These are phyloP conservation scores for Physeter macrocephalus DNA, from an alignment of 2,113 vertebrate species.

Conservation along the genomic window DNA sequence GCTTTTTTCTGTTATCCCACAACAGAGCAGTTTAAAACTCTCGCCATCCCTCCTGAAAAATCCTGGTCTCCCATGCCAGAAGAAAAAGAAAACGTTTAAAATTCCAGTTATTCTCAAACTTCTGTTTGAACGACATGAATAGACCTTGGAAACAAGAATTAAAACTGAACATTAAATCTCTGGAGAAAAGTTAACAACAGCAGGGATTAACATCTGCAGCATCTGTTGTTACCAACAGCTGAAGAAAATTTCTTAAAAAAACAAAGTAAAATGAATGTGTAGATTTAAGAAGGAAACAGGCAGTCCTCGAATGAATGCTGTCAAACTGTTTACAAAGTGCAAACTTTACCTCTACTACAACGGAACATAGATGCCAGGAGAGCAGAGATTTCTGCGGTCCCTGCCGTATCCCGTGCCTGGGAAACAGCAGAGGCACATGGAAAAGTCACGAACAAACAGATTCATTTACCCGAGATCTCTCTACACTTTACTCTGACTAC, in stretches of 20 bases:
- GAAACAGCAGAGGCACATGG: not conserved
- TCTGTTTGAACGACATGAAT: not conserved
- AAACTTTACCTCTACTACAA: not conserved
- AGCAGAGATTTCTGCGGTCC: not conserved
- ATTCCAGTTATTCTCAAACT: not conserved
- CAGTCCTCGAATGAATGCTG: not conserved
- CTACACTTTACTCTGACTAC: not conserved
- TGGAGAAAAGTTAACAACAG: constrained; percentile 1
- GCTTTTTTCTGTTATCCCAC: not conserved
- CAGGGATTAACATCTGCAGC: constrained; percentile 1
- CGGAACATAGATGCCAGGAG: not conserved
- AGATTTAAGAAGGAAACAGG: not conserved
- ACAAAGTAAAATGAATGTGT: not conserved
- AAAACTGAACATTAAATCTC: constrained; percentile 15
- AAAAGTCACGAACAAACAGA: not conserved
- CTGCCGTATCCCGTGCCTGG: rapidly evolving
- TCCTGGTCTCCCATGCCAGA: not conserved
- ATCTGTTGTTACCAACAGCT: constrained; percentile 10
- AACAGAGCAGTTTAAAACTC: not conserved
- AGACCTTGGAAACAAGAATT: not conserved
- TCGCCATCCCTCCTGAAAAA: not conserved
- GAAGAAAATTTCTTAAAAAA: not conserved
- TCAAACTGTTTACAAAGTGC: not conserved
- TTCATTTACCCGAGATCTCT: not conserved
- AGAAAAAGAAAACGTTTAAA: not conserved